Percentiles rank a stretch among this genome's conserved stretches.
Conservation (phyloP, 1,140 invertebrate genomes). For the Trichonephila inaurata region DNA sequence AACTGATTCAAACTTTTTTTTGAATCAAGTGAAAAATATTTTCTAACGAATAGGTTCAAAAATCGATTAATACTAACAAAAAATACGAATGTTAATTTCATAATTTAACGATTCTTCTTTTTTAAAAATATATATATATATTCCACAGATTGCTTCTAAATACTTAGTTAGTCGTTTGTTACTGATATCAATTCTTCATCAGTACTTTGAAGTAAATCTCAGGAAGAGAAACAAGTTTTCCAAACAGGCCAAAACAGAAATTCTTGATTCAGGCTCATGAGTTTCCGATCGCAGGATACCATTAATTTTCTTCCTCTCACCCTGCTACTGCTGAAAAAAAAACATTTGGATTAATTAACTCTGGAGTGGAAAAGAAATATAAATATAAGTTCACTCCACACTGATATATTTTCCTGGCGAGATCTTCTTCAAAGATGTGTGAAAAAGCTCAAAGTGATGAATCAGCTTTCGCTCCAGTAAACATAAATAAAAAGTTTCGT, state of each 20-base stretch:
- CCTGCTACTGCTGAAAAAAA: neutral
- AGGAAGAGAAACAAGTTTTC: neutral
- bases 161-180: neutral
- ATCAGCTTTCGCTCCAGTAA: conserved; percentile 30
- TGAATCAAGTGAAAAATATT: too few species aligned
- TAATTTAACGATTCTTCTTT: neutral
- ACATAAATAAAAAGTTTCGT: conserved; percentile 34
- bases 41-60: too few species aligned
- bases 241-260: neutral
- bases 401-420: conserved; percentile 8
- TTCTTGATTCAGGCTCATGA: neutral
- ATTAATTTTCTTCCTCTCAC: conserved; percentile 8
- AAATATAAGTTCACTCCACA: conserved; percentile 23
- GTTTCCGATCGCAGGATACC: neutral
- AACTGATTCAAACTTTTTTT: too few species aligned
- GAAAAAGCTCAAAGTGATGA: conserved; percentile 22
- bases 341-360: conserved; percentile 36
- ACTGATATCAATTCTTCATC: neutral
- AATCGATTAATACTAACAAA: too few species aligned
- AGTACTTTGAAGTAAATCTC: neutral
- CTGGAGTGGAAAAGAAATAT: conserved; percentile 10
- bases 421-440: conserved; percentile 25
- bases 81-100: too few species aligned
- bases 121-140: neutral
- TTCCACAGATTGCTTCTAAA: neutral